Evolutionary conservation across 2,797 vertebrate genomes (phyloP).

Genomic region (Sebastes reedi): DNA sequence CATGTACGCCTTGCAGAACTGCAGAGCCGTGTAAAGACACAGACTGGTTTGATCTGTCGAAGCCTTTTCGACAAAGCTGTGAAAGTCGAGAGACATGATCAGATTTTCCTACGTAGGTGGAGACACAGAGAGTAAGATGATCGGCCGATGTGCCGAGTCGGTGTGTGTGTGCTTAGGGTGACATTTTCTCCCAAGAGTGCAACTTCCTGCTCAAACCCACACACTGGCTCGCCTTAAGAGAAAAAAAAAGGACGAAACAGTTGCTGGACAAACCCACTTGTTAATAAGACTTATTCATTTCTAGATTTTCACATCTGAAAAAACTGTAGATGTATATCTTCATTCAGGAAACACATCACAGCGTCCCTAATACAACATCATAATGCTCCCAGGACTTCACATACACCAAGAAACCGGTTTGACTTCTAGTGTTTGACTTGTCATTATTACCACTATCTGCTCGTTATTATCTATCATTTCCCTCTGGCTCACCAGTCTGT

Average conservation of each 20-base stretch:
- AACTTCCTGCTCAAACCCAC: slow-evolving; percentile 91
- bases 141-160: slow-evolving; percentile 69
- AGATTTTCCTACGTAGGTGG: slow-evolving; percentile 98
- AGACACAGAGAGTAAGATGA: slow-evolving; percentile 66
- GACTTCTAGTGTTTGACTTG: slow-evolving; percentile 57
- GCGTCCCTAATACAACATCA: not conserved
- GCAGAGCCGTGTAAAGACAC: slow-evolving; percentile 54
- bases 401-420: slow-evolving; percentile 48
- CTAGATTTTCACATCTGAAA: not conserved
- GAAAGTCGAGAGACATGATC: slow-evolving; percentile 75
- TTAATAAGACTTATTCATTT: slow-evolving; percentile 16
- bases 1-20: slow-evolving; percentile 57
- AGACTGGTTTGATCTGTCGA: slow-evolving; percentile 65
- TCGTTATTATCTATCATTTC: slow-evolving; percentile 32
- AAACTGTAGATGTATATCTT: not conserved
- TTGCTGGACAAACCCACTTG: slow-evolving; percentile 59
- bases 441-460: slow-evolving; percentile 45
- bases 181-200: slow-evolving; percentile 85
- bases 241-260: slow-evolving; percentile 32
- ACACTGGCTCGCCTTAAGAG: slow-evolving; percentile 64
- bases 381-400: not conserved
- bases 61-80: slow-evolving; percentile 66
- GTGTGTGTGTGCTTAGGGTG: slow-evolving; percentile 51
- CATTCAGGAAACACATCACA: not conserved
- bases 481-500: slow-evolving; percentile 38